Base-by-base conservation (phyloP, 2,888 invertebrate species). In the Trisateles emortualis region DNA sequence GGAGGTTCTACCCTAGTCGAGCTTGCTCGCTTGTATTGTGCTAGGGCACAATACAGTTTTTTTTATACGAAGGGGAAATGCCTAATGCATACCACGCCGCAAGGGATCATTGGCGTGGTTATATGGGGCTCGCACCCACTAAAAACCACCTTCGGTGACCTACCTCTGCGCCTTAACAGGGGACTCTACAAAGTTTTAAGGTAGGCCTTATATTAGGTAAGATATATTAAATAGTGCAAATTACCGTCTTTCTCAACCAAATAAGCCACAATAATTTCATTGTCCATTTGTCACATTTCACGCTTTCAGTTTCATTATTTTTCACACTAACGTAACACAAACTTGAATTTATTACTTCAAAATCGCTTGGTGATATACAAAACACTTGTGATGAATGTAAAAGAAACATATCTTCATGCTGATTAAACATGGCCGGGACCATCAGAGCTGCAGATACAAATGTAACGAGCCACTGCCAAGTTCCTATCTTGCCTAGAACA, bases 401-500 rank as follows among this genome's bases (percentile, higher is more conserved):
- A 5, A 90, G 81, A 39, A 87, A 84, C 56, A 87, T 84, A 42
- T 92, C 86, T 68, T 86, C 87, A 52, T 86, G 83, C 39, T 86
- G 84, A 59, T 87, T 84, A 53, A 90, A 86, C 44, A 90, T 65
- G 14, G 82, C 71, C 1, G 87, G 79, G 36, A 79, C 54, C 78
- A 81, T 82, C 4, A 87, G 67, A 1, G 77, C 57, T 0, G 84
- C 77, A n/a, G 84, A 78, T 0, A 86, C 56, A 2, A 88, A 64
- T 8, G 90, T 89, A 5, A 90, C 83, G 32, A 90, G 64, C 86
- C 89, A 90, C 69, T 92, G 92, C 92, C 91, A 92, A 1, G 77
- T 58, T 0, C 92, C 92, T 14, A 91, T 90, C 35, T 76, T 77
- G 5, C 91, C 92, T 17, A 90, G 62, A 4, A 90, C 86, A 42